phyloP scores from a whole-genome alignment of 1,140 invertebrate genomes.

The Dreissena polymorpha region DNA sequence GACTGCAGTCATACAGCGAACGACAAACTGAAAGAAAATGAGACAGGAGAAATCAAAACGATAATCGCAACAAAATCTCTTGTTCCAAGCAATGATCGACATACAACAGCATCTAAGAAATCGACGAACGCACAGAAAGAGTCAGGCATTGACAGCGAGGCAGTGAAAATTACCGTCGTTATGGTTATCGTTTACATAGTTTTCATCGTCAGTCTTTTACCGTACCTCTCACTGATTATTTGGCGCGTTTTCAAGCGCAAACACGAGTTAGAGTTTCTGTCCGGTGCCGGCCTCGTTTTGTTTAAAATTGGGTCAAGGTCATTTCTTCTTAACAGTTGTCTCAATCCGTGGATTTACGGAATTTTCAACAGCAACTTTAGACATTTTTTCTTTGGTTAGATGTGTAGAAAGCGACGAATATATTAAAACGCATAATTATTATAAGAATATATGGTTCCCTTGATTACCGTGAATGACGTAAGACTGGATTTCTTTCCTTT shows the following conservation, averaged over 20 bases:
- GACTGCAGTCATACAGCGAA: not conserved
- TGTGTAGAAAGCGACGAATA: not conserved
- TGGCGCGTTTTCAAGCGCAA: conserved; percentile 38
- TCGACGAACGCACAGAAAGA: not conserved
- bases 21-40: not conserved
- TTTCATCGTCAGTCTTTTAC: conserved; percentile 55
- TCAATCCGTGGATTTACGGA: conserved; percentile 59
- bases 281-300: conserved; percentile 32
- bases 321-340: conserved; percentile 44
- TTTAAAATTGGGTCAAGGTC: conserved; percentile 52
- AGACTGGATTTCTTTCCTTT: no score
- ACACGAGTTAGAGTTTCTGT: conserved; percentile 42
- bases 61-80: not conserved
- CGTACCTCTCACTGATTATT: conserved; percentile 44
- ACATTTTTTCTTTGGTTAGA: conserved; percentile 17
- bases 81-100: not conserved
- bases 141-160: conserved; percentile 27
- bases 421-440: no score
- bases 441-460: no score
- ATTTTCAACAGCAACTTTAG: conserved; percentile 56
- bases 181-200: conserved; percentile 38
- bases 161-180: conserved; percentile 50
- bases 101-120: not conserved
- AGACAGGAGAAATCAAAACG: not conserved
- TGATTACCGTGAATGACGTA: no score